Evolutionary conservation across 2,113 vertebrate genomes (phyloP).

Genomic region (Cinclus mexicanus): DNA sequence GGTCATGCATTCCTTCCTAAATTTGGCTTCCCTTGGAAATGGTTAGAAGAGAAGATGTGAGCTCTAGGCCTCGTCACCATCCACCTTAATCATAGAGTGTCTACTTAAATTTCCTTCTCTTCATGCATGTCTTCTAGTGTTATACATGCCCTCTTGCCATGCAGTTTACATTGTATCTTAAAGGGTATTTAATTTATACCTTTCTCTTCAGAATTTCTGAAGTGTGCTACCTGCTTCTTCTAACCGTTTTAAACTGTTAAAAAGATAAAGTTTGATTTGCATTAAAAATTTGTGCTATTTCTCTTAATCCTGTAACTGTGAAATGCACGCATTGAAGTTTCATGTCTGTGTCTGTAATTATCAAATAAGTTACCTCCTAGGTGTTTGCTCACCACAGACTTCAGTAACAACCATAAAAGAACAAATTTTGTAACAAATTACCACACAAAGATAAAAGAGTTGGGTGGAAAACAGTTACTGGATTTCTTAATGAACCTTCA

Average conservation of each 20-base stretch:
- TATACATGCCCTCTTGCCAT: neutral
- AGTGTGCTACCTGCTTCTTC: neutral
- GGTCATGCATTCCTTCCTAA: slow-evolving; percentile 85
- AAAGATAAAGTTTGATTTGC: neutral
- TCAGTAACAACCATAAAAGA: neutral
- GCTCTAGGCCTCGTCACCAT: slow-evolving; percentile 17
- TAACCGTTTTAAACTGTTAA: neutral
- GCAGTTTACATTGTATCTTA: neutral
- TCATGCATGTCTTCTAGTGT: neutral
- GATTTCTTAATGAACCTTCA: neutral
- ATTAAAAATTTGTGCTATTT: neutral
- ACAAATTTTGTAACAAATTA: neutral
- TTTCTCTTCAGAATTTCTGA: neutral
- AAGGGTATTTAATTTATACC: neutral
- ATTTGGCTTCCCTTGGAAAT: slow-evolving; percentile 81
- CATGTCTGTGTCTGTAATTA: neutral
- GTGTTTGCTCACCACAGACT: neutral
- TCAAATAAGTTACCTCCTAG: neutral
- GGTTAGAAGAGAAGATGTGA: slow-evolving; percentile 37
- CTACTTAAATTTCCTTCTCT: slow-evolving; percentile 33
- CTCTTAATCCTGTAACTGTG: neutral
- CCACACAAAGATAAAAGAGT: neutral
- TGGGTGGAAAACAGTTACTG: neutral
- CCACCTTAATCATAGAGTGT: slow-evolving; percentile 7
- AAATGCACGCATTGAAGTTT: neutral